phyloP scores from a whole-genome alignment of 2,888 invertebrate species.

The Cryptosula pallasiana region DNA sequence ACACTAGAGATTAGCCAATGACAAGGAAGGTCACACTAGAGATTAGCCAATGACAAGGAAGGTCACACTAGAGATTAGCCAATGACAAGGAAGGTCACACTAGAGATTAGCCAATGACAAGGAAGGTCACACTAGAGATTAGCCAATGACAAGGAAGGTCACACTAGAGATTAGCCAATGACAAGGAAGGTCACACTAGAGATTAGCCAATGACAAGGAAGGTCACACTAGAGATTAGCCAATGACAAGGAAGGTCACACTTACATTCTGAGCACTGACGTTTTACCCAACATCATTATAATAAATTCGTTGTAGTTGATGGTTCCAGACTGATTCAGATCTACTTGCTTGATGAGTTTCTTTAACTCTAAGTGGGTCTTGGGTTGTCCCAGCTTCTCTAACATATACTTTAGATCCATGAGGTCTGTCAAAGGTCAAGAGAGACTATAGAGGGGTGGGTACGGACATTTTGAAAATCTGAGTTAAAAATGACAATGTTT shows the following conservation, averaged over 20 bases:
- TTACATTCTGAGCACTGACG: slow-evolving; percentile 45
- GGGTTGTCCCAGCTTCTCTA: slow-evolving; percentile 48
- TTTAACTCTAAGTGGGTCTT: slow-evolving; percentile 49
- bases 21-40: no score
- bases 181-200: no score
- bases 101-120: no score
- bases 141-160: no score
- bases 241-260: slow-evolving; percentile 28
- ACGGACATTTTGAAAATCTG: background rate
- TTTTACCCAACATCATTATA: slow-evolving; percentile 46
- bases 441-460: background rate
- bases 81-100: no score
- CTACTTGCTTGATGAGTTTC: slow-evolving; percentile 48
- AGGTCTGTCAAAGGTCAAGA: slow-evolving; percentile 39
- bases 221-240: no score
- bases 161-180: no score
- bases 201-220: no score
- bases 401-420: slow-evolving; percentile 45
- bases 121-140: no score
- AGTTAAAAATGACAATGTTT: background rate
- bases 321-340: slow-evolving; percentile 39
- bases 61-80: no score
- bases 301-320: slow-evolving; percentile 48
- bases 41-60: no score
- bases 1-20: no score